Conservation (phyloP, 2,113 vertebrate genomes). For the Hippocampus abdominalis region DNA sequence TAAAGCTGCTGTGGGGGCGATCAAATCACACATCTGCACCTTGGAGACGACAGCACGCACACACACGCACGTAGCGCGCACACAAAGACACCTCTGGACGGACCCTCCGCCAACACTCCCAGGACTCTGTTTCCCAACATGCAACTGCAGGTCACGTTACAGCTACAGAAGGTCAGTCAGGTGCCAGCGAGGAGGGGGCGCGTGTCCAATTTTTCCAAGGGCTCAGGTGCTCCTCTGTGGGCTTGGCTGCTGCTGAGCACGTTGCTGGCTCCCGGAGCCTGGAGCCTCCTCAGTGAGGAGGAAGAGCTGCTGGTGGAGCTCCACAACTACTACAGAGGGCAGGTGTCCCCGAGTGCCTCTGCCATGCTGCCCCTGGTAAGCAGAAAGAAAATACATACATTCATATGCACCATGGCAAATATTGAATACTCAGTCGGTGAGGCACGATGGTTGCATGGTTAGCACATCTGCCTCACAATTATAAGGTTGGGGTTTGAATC, state of each 20-base stretch:
- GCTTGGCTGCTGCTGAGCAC: constrained; percentile 2
- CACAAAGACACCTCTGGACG: neutral
- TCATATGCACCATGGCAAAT: neutral
- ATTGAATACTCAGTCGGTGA: neutral
- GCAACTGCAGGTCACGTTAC: neutral
- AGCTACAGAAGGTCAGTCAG: neutral
- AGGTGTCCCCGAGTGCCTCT: constrained; percentile 12
- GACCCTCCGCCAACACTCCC: neutral
- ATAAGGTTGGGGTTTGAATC: neutral
- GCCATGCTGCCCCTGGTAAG: constrained; percentile 17
- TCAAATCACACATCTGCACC: neutral
- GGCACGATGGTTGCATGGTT: neutral
- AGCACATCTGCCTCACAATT: neutral
- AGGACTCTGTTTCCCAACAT: constrained; percentile 10
- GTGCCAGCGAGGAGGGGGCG: neutral
- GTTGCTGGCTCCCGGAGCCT: constrained; percentile 6
- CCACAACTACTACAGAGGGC: constrained; percentile 12
- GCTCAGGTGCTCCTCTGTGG: neutral
- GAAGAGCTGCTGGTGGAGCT: constrained; percentile 18
- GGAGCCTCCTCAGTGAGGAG: constrained; percentile 3
- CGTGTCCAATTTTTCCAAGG: neutral
- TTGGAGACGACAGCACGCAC: neutral
- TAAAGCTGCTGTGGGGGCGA: constrained; percentile 1
- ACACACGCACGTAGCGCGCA: neutral
- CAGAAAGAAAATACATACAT: neutral